Conservation (phyloP, 2,113 vertebrate genomes). For the Ceyx melanurus region DNA sequence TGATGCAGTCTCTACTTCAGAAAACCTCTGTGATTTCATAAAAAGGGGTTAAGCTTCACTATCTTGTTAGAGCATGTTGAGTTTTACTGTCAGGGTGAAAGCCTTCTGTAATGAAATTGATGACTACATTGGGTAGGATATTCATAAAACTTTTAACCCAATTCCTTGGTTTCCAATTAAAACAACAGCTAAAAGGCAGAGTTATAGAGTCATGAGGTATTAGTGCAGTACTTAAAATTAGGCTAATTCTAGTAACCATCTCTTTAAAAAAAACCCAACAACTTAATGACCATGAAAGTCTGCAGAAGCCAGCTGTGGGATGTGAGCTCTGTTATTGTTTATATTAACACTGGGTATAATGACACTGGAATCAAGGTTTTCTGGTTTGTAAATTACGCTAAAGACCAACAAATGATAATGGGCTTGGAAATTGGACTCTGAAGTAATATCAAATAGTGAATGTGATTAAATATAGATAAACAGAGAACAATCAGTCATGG, state of each 20-base stretch:
- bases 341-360: not conserved
- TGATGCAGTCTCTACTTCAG: not conserved
- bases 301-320: not conserved
- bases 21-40: not conserved
- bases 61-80: conserved; percentile 8
- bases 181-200: conserved; percentile 35
- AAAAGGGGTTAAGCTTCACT: not conserved
- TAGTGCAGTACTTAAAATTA: not conserved
- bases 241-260: not conserved
- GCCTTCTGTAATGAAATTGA: not conserved
- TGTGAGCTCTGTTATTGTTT: not conserved
- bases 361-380: not conserved
- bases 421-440: conserved; percentile 20
- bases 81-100: conserved; percentile 26
- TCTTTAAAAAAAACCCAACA: not conserved
- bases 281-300: not conserved
- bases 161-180: conserved; percentile 62
- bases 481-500: not conserved
- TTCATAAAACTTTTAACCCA: conserved; percentile 29
- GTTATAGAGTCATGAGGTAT: not conserved
- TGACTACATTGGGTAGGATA: not conserved
- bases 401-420: conserved; percentile 2
- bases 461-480: conserved; percentile 31
- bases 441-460: conserved; percentile 7
- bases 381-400: conserved; percentile 9